phyloP scores from a whole-genome alignment of 23 tunicate genomes.

The Styela plicata region DNA sequence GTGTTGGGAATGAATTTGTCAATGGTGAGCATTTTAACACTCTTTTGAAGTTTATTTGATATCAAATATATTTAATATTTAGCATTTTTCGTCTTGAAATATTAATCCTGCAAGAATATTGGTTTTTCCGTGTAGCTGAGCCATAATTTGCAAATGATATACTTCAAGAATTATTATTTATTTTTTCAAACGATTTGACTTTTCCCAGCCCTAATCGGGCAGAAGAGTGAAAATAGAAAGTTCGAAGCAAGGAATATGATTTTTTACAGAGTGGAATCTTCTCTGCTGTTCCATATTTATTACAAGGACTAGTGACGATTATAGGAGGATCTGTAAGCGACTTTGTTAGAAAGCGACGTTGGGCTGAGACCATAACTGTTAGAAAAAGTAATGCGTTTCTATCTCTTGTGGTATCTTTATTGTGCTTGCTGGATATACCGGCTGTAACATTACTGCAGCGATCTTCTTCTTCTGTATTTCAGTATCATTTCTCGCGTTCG shows the following conservation, averaged over 20 bases:
- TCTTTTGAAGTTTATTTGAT: too few species aligned
- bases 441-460: constrained; percentile 32
- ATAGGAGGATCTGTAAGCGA: constrained; percentile 24
- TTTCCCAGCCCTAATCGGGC: neutral
- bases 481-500: constrained; percentile 27
- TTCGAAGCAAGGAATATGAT: neutral
- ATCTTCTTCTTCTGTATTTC: constrained; percentile 13
- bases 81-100: too few species aligned
- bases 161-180: too few species aligned
- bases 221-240: neutral
- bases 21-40: constrained; percentile 30
- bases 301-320: neutral
- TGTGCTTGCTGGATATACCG: constrained; percentile 33
- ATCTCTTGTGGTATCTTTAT: constrained; percentile 11
- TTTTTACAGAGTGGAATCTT: constrained; percentile 23
- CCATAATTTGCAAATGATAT: too few species aligned
- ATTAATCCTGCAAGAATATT: too few species aligned
- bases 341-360: neutral
- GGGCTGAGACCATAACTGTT: neutral
- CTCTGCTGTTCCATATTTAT: constrained; percentile 31
- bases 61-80: too few species aligned
- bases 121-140: too few species aligned
- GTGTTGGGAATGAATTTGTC: neutral
- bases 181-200: neutral
- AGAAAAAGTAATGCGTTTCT: constrained; percentile 24